These are phyloP conservation scores for Laodelphax striatellus DNA, from an alignment of 1,140 invertebrate species.

Conservation along the genomic window DNA sequence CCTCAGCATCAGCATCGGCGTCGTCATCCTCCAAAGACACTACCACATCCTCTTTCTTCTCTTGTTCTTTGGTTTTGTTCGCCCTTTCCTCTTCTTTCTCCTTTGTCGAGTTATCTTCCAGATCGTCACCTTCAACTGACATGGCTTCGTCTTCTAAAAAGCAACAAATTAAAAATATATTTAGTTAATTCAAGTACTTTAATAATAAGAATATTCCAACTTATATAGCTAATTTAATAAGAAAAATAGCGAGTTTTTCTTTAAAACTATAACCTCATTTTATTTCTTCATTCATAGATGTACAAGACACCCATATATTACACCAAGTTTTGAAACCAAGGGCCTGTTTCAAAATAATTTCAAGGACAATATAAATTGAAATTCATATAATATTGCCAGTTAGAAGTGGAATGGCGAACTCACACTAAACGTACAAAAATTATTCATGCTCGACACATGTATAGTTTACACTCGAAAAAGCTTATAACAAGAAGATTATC, in stretches of 20 bases:
- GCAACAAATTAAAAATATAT: neutral
- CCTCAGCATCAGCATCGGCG: constrained; percentile 10
- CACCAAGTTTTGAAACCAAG: no score
- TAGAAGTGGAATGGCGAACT: no score
- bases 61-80: constrained; percentile 9
- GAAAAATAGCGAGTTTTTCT: neutral
- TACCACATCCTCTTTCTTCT: constrained; percentile 25
- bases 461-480: no score
- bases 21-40: constrained; percentile 34
- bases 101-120: constrained; percentile 4
- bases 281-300: no score
- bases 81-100: constrained; percentile 22
- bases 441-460: no score
- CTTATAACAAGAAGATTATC: no score
- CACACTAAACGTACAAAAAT: no score
- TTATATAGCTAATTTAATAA: neutral
- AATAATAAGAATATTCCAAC: neutral
- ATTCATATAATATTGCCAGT: no score
- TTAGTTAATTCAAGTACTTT: neutral
- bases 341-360: no score
- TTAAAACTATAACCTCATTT: no score
- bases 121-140: constrained; percentile 17
- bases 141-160: constrained; percentile 15
- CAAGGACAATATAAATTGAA: no score
- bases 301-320: no score